Base-by-base conservation (phyloP, 2,797 vertebrate genomes). In the Neopelma chrysocephalum region DNA sequence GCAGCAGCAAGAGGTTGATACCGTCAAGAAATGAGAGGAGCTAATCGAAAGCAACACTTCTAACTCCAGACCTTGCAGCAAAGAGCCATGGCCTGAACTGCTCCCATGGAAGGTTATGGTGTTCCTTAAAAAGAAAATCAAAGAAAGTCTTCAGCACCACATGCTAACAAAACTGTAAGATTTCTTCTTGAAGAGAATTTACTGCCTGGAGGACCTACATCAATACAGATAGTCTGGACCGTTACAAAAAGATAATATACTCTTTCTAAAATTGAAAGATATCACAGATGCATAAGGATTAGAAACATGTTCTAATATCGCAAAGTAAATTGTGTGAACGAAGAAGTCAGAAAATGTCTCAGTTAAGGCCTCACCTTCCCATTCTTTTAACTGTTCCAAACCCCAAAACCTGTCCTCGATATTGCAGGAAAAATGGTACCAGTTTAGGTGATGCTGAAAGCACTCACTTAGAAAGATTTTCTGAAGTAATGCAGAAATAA, bases 241-340 rank as follows among this genome's bases (percentile, higher is more conserved):
- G 32, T 16, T n/a, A 32, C 6, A 57, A 61, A 94, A 87, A 72
- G 22, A 29, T 14, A 54, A 58, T 20, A 19, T 5, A 26, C 1
- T 27, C 48, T 25, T 25, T 11, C 20, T 2, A 5, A 73, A 76
- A 21, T 0, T 58, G 18, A 6, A 82, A 62, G 65, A 43, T 40
- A 25, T 4, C 9, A 54, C 17, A 15, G 1, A 0, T 8, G 1
- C 15, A 15, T 32, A 70, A 73, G 15, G 29, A 73, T 15, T 32
- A 83, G 31, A 86, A 85, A 34, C 3, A 2, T 2, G 11, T 40
- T 73, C 27, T 45, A 36, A 78, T 51, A 71, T 9, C 64, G 60
- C 38, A 50, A 70, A 66, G 29, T 23, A 75, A 64, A 62, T 12
- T 2, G 64, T 32, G 8, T 14, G 22, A 83, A 51, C 62, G 47